Percentiles rank a stretch among this genome's conserved stretches.
Conservation (phyloP, 2,797 vertebrate genomes). For the Tachyglossus aculeatus region DNA sequence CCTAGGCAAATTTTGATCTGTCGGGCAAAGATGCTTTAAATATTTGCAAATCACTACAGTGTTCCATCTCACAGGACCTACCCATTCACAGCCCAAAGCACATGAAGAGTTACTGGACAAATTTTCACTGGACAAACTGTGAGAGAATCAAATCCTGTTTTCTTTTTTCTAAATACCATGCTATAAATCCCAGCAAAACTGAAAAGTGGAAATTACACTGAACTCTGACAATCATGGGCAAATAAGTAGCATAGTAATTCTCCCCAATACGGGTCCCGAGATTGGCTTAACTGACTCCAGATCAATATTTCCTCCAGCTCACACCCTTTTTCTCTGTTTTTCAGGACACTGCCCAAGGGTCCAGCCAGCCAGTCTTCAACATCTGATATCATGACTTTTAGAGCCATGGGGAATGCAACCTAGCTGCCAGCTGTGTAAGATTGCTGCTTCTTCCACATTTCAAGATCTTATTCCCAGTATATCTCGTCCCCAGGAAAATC, state of each 20-base stretch:
- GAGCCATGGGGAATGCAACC: slow-evolving; percentile 39
- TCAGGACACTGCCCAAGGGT: slow-evolving; percentile 43
- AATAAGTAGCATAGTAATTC: background rate
- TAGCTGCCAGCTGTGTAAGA: slow-evolving; percentile 45
- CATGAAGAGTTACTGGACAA: too few species aligned
- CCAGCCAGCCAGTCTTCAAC: slow-evolving; percentile 31
- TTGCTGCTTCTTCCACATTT: slow-evolving; percentile 13
- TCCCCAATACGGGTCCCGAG: background rate
- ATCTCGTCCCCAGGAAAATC: slow-evolving; percentile 45
- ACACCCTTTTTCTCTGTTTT: slow-evolving; percentile 1
- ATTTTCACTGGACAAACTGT: too few species aligned
- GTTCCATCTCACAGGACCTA: too few species aligned
- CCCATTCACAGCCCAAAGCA: too few species aligned
- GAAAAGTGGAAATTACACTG: background rate
- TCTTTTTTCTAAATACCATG: background rate
- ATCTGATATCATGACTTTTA: slow-evolving; percentile 45
- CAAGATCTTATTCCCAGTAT: slow-evolving; percentile 29
- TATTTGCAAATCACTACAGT: too few species aligned
- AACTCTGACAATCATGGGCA: too few species aligned
- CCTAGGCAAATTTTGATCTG: too few species aligned
- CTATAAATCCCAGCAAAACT: background rate
- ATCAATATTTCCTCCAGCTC: slow-evolving; percentile 16
- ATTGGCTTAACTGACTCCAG: slow-evolving; percentile 8
- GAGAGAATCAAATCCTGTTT: too few species aligned
- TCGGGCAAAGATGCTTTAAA: too few species aligned